These are phyloP conservation scores for Trissoscelio sp. DNA, from an alignment of 2,888 invertebrate species.

Conservation along the genomic window DNA sequence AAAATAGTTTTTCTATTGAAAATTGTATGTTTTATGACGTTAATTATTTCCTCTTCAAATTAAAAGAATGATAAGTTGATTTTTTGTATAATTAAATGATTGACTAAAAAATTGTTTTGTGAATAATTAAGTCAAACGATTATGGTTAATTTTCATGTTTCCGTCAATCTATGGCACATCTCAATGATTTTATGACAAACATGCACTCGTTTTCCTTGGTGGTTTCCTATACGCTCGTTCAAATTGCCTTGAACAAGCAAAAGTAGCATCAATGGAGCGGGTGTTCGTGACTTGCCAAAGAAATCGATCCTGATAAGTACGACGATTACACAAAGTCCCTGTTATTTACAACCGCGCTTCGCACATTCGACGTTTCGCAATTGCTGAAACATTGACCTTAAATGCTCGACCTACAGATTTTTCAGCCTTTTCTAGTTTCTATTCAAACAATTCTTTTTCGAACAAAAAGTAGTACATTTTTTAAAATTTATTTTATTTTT, in stretches of 20 bases:
- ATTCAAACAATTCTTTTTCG: no score
- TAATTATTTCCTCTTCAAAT: no score
- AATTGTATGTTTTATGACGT: no score
- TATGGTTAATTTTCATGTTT: slow-evolving; percentile 37
- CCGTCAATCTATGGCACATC: slow-evolving; percentile 20
- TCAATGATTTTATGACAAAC: slow-evolving; percentile 37
- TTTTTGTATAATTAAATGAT: no score
- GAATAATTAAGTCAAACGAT: slow-evolving; percentile 39
- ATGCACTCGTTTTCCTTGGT: slow-evolving; percentile 62
- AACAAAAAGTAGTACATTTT: no score
- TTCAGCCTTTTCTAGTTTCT: no score
- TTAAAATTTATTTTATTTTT: no score
- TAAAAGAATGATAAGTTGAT: no score
- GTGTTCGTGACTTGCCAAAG: slow-evolving; percentile 57
- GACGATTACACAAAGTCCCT: slow-evolving; percentile 38
- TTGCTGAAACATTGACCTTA: slow-evolving; percentile 51
- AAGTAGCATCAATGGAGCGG: slow-evolving; percentile 56
- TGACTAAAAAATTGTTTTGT: background rate
- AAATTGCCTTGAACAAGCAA: slow-evolving; percentile 61
- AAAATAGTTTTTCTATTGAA: no score
- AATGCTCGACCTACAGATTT: slow-evolving; percentile 28
- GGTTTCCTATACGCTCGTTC: slow-evolving; percentile 60
- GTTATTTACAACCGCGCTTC: slow-evolving; percentile 38
- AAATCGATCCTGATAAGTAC: slow-evolving; percentile 54
- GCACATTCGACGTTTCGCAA: slow-evolving; percentile 24